Evolutionary conservation across 2,113 vertebrate species (phyloP).

Genomic region (Nerophis lumbriciformis): DNA sequence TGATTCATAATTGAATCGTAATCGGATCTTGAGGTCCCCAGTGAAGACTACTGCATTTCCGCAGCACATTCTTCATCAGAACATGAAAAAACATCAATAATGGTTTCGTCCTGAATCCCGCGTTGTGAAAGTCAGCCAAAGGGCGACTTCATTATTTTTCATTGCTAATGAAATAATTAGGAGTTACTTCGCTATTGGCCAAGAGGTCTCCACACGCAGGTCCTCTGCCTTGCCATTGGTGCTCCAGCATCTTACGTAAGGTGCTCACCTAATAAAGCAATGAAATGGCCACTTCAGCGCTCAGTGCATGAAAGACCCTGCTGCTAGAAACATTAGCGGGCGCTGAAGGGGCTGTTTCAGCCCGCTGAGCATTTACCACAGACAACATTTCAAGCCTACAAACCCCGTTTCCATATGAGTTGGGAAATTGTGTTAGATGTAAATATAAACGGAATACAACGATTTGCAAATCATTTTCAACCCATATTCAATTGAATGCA

Average conservation of each 20-base stretch:
- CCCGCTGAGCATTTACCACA: constrained; percentile 39
- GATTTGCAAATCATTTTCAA: too few species aligned
- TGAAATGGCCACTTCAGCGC: constrained; percentile 34
- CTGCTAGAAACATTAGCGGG: constrained; percentile 26
- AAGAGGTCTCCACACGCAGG: constrained; percentile 13
- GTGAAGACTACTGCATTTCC: too few species aligned
- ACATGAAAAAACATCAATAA: background rate
- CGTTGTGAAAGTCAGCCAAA: background rate
- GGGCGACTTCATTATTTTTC: background rate
- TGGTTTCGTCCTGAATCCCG: background rate
- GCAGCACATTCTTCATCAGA: too few species aligned
- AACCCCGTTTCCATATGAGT: too few species aligned
- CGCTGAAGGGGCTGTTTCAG: constrained; percentile 38
- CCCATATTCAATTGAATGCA: too few species aligned
- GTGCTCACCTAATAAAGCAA: constrained; percentile 10
- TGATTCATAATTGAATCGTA: too few species aligned
- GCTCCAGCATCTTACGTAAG: too few species aligned
- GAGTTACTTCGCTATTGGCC: constrained; percentile 4
- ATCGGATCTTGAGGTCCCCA: too few species aligned
- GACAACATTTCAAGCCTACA: constrained; percentile 35
- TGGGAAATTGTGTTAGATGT: too few species aligned
- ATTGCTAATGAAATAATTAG: constrained; percentile 14
- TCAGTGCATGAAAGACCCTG: constrained; percentile 42
- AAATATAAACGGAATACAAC: too few species aligned
- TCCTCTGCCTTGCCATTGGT: constrained; percentile 7